Conservation (phyloP, 1,140 invertebrate genomes). For the Drosophila mauritiana region DNA sequence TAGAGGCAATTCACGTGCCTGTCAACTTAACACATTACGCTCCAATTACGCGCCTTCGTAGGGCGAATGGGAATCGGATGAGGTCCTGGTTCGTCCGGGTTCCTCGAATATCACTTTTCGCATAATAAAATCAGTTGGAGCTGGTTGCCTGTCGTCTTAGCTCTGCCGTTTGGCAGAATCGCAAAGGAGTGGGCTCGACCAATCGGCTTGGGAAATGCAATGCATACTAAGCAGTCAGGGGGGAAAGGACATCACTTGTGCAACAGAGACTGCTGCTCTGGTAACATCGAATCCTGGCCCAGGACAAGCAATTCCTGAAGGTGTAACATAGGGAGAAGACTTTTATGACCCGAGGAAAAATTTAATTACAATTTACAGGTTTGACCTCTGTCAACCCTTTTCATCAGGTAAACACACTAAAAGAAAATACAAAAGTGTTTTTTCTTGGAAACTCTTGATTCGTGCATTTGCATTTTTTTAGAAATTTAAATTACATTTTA, state of each 20-base stretch:
- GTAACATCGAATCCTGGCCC: slow-evolving; percentile 31
- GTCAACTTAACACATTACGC: slow-evolving; percentile 81
- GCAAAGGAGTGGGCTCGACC: slow-evolving; percentile 18
- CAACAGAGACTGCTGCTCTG: slow-evolving; percentile 45
- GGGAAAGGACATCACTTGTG: slow-evolving; percentile 47
- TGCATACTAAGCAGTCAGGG: slow-evolving; percentile 68
- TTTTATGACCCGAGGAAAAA: slow-evolving; percentile 43
- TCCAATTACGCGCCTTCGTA: slow-evolving; percentile 66
- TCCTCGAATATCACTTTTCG: slow-evolving; percentile 61
- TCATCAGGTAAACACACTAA: not conserved
- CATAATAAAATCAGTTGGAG: slow-evolving; percentile 70
- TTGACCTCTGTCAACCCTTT: slow-evolving; percentile 41
- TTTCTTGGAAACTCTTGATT: too few relatives aligned
- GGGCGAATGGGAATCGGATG: not conserved
- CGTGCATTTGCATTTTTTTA: too few relatives aligned
- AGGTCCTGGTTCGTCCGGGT: slow-evolving; percentile 3
- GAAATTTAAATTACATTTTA: too few relatives aligned
- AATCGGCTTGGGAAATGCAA: slow-evolving; percentile 67
- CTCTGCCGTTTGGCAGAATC: slow-evolving; percentile 33
- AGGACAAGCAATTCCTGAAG: slow-evolving; percentile 19
- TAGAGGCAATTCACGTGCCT: slow-evolving; percentile 74
- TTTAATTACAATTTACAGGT: slow-evolving; percentile 79
- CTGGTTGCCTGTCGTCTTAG: slow-evolving; percentile 48
- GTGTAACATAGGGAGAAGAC: slow-evolving; percentile 7
- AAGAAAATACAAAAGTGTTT: not conserved